Base-by-base conservation (phyloP, 2,797 vertebrate species). In the Phalanger gymnotis region DNA sequence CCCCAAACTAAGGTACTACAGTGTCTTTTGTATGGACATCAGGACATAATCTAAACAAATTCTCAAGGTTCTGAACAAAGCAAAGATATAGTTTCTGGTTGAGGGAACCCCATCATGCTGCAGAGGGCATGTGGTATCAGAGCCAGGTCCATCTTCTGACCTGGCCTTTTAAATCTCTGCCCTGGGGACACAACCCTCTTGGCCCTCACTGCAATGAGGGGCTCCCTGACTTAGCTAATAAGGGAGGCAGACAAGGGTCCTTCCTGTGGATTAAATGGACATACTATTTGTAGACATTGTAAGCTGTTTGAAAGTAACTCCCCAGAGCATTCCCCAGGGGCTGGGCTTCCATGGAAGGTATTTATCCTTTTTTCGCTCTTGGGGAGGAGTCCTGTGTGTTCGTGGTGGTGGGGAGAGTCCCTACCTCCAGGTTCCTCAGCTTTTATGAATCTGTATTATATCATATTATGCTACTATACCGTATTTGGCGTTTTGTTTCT, bases 401-500 rank as follows among this genome's bases (percentile, higher is more conserved):
- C 55, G 51, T 92, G 57, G 53, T 1, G 28, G 56, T n/a, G 92
- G 61, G 54, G 87, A n/a, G 47, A 28, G 57, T 40, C 92, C 58
- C 95, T 55, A 92, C 90, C 81, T 57, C 13, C 90, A 95, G 94
- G 94, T 91, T 95, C 56, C 95, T 81, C 66, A 34, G 95, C 54
- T 95, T 13, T 52, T 61, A 90, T 0, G 54, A 94, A 96, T 93
- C 96, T 54, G 56, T 90, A 30, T 30, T 58, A 92, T 58, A 93
- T 56, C 92, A 92, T 91, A 92, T 92, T 92, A 94, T 81, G 92
- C 95, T 96, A 96, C 93, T 95, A 97, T 94, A 87, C 66, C 93
- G 95, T 98, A 97, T 98, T 98, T 98, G 98, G 96, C 95, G 95
- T 95, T 93, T 93, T n/a, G 28, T 93, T 73, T 90, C 94, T 47